Evolutionary conservation across 2,888 invertebrate genomes (phyloP).

Genomic region (Eupithecia insigniata): DNA sequence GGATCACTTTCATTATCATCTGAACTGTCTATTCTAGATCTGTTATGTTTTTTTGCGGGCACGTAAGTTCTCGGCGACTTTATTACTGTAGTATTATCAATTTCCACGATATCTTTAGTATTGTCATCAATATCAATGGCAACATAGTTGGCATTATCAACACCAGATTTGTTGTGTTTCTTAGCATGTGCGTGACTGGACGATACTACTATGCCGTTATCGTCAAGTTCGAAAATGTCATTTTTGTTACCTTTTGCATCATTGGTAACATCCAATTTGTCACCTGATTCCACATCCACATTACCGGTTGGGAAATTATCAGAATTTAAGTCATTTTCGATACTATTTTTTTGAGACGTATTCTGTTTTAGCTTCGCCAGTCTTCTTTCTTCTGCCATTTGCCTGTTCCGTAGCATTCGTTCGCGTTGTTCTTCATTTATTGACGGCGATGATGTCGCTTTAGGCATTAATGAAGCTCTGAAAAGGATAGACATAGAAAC

Average conservation of each 20-base stretch:
- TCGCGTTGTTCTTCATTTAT: constrained; percentile 86
- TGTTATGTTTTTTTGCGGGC: constrained; percentile 25
- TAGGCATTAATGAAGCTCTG: constrained; percentile 66
- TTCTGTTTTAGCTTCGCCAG: constrained; percentile 78
- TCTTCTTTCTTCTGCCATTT: constrained; percentile 86
- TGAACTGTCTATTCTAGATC: constrained; percentile 38
- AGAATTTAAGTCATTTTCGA: background rate
- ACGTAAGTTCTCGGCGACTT: constrained; percentile 17
- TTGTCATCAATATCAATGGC: constrained; percentile 2
- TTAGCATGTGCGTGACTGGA: constrained; percentile 20
- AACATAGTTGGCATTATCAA: background rate
- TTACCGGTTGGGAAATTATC: background rate
- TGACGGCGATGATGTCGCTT: constrained; percentile 77
- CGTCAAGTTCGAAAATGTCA: constrained; percentile 22
- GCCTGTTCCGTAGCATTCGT: constrained; percentile 87
- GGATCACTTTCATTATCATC: constrained; percentile 23
- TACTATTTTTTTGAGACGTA: constrained; percentile 31
- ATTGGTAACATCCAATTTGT: constrained; percentile 38
- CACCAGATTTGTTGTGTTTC: constrained; percentile 15
- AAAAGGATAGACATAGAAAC: constrained; percentile 36
- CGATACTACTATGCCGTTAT: constrained; percentile 11
- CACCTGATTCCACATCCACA: background rate
- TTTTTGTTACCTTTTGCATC: constrained; percentile 8
- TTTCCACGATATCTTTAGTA: constrained; percentile 14
- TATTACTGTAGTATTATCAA: constrained; percentile 20